Evolutionary conservation across 1,140 invertebrate genomes (phyloP).

Genomic region (Drusus annulatus): DNA sequence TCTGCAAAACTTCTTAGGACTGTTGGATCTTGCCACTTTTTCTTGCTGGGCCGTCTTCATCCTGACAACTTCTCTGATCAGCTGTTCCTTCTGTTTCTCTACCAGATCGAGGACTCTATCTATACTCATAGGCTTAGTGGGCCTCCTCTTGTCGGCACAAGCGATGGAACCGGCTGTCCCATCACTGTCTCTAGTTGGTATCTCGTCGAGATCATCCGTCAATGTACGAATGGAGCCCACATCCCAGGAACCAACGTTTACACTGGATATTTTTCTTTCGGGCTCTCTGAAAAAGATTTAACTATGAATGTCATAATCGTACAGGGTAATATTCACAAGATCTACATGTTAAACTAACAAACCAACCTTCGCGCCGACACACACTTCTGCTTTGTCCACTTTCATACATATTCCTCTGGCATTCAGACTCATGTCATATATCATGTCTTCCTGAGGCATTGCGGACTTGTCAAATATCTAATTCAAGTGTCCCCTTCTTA

Average conservation of each 20-base stretch:
- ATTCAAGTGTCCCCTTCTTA: no score
- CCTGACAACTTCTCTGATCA: conserved; percentile 30
- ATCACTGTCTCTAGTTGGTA: conserved; percentile 61
- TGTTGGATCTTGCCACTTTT: neutral
- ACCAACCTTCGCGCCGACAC: no score
- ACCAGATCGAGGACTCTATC: conserved; percentile 36
- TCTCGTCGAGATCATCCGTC: conserved; percentile 61
- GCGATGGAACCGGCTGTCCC: conserved; percentile 14
- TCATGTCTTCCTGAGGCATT: no score
- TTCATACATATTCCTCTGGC: no score
- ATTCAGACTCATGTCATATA: no score
- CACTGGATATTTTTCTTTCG: conserved; percentile 8
- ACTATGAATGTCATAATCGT: neutral
- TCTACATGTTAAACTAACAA: no score
- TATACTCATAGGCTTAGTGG: neutral
- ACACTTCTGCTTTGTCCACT: no score
- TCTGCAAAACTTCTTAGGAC: conserved; percentile 17
- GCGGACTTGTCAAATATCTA: no score
- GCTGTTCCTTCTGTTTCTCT: conserved; percentile 33
- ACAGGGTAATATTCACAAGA: no score
- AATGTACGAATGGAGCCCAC: neutral
- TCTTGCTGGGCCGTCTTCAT: neutral
- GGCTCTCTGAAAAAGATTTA: conserved; percentile 17
- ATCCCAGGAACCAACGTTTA: conserved; percentile 13
- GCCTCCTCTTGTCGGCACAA: neutral